Base-by-base conservation (phyloP, 2,797 vertebrate genomes). In the Gephyroberyx darwinii region DNA sequence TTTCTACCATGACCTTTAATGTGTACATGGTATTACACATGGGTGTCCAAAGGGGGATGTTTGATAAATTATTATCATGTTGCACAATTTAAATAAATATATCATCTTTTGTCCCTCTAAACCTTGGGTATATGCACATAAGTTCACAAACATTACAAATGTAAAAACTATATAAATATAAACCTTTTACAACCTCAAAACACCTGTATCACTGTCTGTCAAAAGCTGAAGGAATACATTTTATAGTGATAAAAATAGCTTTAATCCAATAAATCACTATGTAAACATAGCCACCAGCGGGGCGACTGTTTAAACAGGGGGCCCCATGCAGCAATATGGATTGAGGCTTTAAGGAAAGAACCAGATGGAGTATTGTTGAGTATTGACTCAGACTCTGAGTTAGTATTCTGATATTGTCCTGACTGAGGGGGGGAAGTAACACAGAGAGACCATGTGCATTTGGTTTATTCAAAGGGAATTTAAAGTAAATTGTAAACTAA, bases 221-320 rank as follows among this genome's bases (percentile, higher is more conserved):
- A 69, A 48, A 65, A 64, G 6, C 50, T 1, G 0, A 13, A 8
- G n/a, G 33, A 65, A 62, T 72, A 50, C 0, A 65, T 78, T 47
- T 35, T 62, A 30, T 56, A 20, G 8, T 16, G 43, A 58, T 75
- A 78, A 82, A 80, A 74, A 80, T 69, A 66, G 51, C 69, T 41
- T 66, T 1, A 33, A 37, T 74, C 72, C 51, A 68, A 61, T 76
- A 69, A 62, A 72, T 45, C 16, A 2, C 17, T 33, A 45, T 8
- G 26, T 59, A 80, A 84, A 84, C 75, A 86, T 64, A 85, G 78
- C 41, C 64, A 70, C 62, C 66, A 75, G 74, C 57, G 35, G 52
- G 71, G 5, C 0, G 17, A 45, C 8, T 68, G 71, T 83, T 84
- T 77, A 47, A 78, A 68, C 71, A 65, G 59, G 61, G 78, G 41